Conservation (phyloP, 2,113 vertebrate species). For the Raphicerus campestris region DNA sequence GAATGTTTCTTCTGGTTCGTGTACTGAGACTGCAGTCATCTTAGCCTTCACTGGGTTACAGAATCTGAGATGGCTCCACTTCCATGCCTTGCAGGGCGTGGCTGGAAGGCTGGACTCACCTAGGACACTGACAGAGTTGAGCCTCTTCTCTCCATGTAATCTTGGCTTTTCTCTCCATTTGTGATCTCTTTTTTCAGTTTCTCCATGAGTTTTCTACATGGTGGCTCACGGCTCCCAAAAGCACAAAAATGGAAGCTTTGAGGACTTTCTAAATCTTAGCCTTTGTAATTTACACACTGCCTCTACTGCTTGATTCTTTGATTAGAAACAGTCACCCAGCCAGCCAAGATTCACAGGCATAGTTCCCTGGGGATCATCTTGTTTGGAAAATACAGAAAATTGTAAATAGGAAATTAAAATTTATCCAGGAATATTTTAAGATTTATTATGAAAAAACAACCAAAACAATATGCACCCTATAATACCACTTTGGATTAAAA, state of each 20-base stretch:
- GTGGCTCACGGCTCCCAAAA: not conserved
- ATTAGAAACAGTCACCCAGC: not conserved
- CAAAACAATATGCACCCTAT: not conserved
- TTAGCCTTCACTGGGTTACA: not conserved
- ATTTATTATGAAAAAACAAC: not conserved
- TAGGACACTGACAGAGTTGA: not conserved
- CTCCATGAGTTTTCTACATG: not conserved
- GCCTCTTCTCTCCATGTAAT: not conserved
- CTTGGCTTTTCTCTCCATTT: not conserved
- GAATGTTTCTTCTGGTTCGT: not conserved
- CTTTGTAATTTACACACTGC: not conserved
- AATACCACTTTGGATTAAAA: slow-evolving; percentile 8
- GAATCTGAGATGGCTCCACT: not conserved
- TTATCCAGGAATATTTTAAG: not conserved
- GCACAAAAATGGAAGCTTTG: not conserved
- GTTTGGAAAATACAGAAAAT: not conserved
- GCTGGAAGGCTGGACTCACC: not conserved
- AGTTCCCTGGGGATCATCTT: not conserved
- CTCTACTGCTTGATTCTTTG: not conserved
- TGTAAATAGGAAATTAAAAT: slow-evolving; percentile 10
- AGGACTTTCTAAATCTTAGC: not conserved
- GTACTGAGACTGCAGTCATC: not conserved
- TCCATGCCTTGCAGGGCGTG: not conserved
- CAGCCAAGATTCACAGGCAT: not conserved
- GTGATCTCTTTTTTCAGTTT: not conserved